Percentiles rank a stretch among this genome's conserved stretches.
These are phyloP conservation scores for Euphydryas editha DNA, from an alignment of 2,888 invertebrate species.

Conservation along the genomic window DNA sequence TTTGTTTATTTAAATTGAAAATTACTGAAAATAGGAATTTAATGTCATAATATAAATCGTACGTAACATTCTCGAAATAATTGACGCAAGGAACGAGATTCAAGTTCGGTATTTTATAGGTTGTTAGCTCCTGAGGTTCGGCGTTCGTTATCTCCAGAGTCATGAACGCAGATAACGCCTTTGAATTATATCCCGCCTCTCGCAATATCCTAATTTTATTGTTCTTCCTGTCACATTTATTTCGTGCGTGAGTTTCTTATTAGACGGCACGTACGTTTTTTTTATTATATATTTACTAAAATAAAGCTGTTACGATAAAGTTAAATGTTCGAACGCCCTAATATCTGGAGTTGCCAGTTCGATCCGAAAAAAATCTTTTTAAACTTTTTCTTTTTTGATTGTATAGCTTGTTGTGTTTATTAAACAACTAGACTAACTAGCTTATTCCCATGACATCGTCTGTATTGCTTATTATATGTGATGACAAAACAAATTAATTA, in stretches of 20 bases:
- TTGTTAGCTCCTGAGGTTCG: constrained; percentile 6
- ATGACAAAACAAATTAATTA: too few relatives aligned
- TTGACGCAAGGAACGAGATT: constrained; percentile 8
- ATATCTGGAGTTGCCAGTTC: too few relatives aligned
- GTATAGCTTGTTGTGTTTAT: too few relatives aligned
- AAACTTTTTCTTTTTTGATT: too few relatives aligned
- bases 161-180: neutral
- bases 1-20: too few relatives aligned
- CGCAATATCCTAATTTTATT: constrained; percentile 4
- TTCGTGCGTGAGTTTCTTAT: neutral
- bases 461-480: too few relatives aligned
- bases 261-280: neutral
- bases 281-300: neutral
- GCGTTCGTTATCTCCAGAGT: constrained; percentile 3
- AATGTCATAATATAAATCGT: neutral
- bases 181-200: neutral
- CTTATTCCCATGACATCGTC: too few relatives aligned
- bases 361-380: too few relatives aligned
- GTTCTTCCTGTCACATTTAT: neutral
- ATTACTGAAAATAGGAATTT: neutral
- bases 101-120: neutral
- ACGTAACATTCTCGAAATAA: neutral
- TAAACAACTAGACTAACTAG: too few relatives aligned
- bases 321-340: too few relatives aligned
- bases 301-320: too few relatives aligned